phyloP scores from a whole-genome alignment of 1,140 invertebrate species.

The Calephelis nemesis region DNA sequence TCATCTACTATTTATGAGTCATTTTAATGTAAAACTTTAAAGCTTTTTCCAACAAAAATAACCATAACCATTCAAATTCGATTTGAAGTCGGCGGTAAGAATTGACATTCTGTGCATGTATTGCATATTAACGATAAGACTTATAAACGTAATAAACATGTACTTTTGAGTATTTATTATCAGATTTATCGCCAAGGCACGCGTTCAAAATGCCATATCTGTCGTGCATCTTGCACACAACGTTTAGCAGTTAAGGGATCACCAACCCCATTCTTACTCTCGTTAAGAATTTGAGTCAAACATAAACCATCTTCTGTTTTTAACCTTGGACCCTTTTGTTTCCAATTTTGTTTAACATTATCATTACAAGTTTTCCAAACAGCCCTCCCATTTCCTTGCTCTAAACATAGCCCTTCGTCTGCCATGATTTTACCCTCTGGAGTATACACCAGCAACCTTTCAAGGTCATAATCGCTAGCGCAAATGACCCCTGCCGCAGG shows the following conservation, averaged over 20 bases:
- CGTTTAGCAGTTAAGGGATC: conserved; percentile 51
- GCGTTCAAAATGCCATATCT: conserved; percentile 74
- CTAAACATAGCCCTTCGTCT: conserved; percentile 64
- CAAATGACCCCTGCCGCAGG: conserved; percentile 54
- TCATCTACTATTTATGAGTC: too few relatives aligned
- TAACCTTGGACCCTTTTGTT: conserved; percentile 62
- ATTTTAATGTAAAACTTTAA: too few relatives aligned
- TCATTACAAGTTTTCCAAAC: conserved; percentile 65
- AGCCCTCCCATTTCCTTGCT: conserved; percentile 62
- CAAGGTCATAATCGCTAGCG: conserved; percentile 47
- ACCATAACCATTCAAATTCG: too few relatives aligned
- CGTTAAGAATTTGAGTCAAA: conserved; percentile 46
- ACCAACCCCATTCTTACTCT: conserved; percentile 41
- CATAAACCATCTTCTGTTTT: conserved; percentile 56
- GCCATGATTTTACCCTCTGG: conserved; percentile 63
- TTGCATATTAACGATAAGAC: too few relatives aligned
- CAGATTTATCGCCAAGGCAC: conserved; percentile 65
- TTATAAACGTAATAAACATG: not conserved
- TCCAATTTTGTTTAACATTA: conserved; percentile 63
- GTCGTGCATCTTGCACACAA: conserved; percentile 50
- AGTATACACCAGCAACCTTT: conserved; percentile 61
- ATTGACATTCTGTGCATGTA: too few relatives aligned
- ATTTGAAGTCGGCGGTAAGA: too few relatives aligned
- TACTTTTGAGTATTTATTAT: conserved; percentile 18
- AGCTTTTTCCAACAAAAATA: too few relatives aligned